phyloP scores from a whole-genome alignment of 1,140 invertebrate genomes.

The Adoxophyes honmai region DNA sequence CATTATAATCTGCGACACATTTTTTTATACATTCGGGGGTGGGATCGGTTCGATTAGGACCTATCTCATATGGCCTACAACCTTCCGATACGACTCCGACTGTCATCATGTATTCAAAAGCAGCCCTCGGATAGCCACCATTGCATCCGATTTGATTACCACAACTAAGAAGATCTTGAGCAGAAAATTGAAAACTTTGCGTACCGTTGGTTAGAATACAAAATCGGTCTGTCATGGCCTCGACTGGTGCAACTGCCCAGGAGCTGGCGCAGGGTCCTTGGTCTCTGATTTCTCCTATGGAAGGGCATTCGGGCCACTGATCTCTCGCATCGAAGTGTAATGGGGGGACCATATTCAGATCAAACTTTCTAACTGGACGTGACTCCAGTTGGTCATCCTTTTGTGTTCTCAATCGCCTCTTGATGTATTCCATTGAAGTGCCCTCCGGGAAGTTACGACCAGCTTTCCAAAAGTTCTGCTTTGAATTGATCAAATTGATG shows the following conservation, averaged over 20 bases:
- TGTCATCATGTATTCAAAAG: too few relatives aligned
- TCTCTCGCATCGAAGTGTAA: slow-evolving; percentile 85
- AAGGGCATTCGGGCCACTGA: slow-evolving; percentile 88
- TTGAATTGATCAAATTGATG: slow-evolving; percentile 78
- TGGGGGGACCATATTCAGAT: slow-evolving; percentile 74
- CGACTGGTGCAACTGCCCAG: slow-evolving; percentile 90
- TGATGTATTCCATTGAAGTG: slow-evolving; percentile 76
- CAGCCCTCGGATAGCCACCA: too few relatives aligned
- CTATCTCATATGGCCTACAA: too few relatives aligned
- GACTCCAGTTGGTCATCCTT: slow-evolving; percentile 68
- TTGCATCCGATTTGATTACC: slow-evolving; percentile 67
- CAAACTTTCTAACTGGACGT: slow-evolving; percentile 42
- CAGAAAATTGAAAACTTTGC: slow-evolving; percentile 83
- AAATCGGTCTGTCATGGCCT: slow-evolving; percentile 91
- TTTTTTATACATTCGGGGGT: too few relatives aligned
- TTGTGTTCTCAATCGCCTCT: slow-evolving; percentile 81
- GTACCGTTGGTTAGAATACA: slow-evolving; percentile 88
- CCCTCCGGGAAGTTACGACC: slow-evolving; percentile 80
- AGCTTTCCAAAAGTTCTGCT: slow-evolving; percentile 81
- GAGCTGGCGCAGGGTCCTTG: slow-evolving; percentile 82
- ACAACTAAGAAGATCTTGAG: slow-evolving; percentile 89
- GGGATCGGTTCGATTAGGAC: too few relatives aligned
- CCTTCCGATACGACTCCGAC: too few relatives aligned
- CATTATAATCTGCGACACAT: too few relatives aligned
- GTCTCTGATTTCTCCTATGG: slow-evolving; percentile 84